A percentile compares a stretch with the other conserved stretches of the same genome.
These are phyloP conservation scores for Rhinoderma darwinii DNA, from an alignment of 2,113 vertebrate genomes.

Conservation along the genomic window DNA sequence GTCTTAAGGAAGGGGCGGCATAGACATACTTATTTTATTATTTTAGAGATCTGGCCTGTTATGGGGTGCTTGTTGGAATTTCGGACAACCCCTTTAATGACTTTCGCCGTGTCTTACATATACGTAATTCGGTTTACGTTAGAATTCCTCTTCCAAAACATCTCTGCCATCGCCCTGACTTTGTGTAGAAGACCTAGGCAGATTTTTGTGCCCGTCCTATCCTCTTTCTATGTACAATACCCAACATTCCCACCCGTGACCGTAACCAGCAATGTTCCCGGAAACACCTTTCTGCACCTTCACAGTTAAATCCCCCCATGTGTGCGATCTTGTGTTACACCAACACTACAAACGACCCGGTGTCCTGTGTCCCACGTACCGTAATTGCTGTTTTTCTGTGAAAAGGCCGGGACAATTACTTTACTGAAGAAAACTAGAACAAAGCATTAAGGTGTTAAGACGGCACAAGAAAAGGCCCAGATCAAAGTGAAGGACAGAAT, in stretches of 20 bases:
- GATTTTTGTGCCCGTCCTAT: neutral
- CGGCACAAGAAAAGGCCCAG: slow-evolving; percentile 63
- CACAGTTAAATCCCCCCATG: slow-evolving; percentile 53
- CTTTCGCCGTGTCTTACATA: no score
- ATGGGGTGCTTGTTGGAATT: no score
- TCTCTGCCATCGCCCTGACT: no score
- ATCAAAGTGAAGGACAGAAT: slow-evolving; percentile 69
- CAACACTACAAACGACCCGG: slow-evolving; percentile 60
- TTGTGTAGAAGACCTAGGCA: no score
- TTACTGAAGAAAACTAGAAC: slow-evolving; percentile 60
- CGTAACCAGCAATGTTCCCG: neutral
- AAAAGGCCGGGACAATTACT: slow-evolving; percentile 63
- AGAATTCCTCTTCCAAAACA: neutral
- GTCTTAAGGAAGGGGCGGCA: no score
- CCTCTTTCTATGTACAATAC: neutral
- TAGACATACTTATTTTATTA: no score
- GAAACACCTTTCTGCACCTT: neutral
- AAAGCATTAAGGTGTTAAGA: slow-evolving; percentile 65
- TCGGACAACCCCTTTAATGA: no score
- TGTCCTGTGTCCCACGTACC: slow-evolving; percentile 60
- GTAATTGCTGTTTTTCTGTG: slow-evolving; percentile 68
- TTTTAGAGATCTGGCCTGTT: no score
- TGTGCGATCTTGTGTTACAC: slow-evolving; percentile 65
- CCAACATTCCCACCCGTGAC: neutral
- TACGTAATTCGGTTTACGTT: no score